phyloP scores from a whole-genome alignment of 1,140 invertebrate genomes.

The Lordiphosa stackelbergi region DNA sequence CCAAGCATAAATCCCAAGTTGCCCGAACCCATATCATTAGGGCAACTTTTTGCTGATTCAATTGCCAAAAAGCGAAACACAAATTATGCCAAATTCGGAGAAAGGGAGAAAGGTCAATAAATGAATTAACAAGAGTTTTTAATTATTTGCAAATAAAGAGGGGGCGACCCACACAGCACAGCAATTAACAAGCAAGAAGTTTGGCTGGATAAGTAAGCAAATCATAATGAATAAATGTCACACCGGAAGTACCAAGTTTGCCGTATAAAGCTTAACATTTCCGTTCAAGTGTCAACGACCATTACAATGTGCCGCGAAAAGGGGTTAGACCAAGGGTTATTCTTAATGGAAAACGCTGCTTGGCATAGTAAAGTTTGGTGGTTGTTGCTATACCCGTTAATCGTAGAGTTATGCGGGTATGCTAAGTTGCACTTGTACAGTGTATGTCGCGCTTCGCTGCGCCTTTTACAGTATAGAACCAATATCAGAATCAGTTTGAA shows the following conservation, averaged over 20 bases:
- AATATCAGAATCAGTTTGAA: no score
- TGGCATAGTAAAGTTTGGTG: slow-evolving; percentile 65
- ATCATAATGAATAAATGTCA: slow-evolving; percentile 76
- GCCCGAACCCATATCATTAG: slow-evolving; percentile 48
- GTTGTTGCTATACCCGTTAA: slow-evolving; percentile 1
- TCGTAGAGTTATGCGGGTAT: not conserved
- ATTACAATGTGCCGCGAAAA: slow-evolving; percentile 25
- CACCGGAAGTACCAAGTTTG: slow-evolving; percentile 60
- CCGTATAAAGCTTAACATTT: slow-evolving; percentile 51
- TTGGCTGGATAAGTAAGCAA: slow-evolving; percentile 57
- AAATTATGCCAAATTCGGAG: slow-evolving; percentile 24
- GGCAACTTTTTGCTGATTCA: slow-evolving; percentile 58
- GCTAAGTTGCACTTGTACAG: no score
- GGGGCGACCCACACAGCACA: slow-evolving; percentile 14
- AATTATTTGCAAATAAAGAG: slow-evolving; percentile 72
- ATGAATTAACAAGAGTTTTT: slow-evolving; percentile 68
- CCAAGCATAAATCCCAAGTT: slow-evolving; percentile 35
- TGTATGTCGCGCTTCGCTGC: no score
- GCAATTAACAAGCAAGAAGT: slow-evolving; percentile 56
- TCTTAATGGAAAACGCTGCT: slow-evolving; percentile 60
- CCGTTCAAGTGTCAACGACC: slow-evolving; percentile 41
- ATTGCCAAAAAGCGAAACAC: slow-evolving; percentile 29
- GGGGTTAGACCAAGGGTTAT: slow-evolving; percentile 16
- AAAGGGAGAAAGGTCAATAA: slow-evolving; percentile 46
- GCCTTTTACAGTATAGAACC: no score